Evolutionary conservation across 2,113 vertebrate genomes (phyloP), one percentile per base, ranked within the genome.

Genomic region (Tamias sibiricus): DNA sequence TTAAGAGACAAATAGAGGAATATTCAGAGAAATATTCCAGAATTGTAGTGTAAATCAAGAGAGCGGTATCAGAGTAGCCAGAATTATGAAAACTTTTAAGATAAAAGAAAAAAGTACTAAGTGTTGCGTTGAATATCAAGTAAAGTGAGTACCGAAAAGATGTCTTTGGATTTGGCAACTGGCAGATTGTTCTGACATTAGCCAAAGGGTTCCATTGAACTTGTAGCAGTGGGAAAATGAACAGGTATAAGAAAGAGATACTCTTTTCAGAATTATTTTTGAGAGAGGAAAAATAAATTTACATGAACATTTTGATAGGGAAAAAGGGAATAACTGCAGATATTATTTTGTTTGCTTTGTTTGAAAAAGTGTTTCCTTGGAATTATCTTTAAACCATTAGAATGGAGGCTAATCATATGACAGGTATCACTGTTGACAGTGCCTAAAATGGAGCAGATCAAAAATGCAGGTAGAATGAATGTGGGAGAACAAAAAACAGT

Each of bases 391-490:
- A 59, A 74, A 83, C 7, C 4, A 24, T 24, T 30, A 32, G n/a
- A 86, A 3, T 6, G 20, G 8, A 52, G 1, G 5, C 24, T 90
- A 76, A n/a, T 13, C 59, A 32, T 40, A 44, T 4, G 28, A 91
- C 16, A 52, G 20, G 14, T 17, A 35, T 32, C 16, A 47, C 17
- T 52, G 62, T 9, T 54, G 59, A 35, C n/a, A n/a, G 13, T 49
- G 12, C 68, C n/a, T 62, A 84, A 76, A 72, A 32, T 28, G 20
- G 17, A 57, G 47, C 83, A 37, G 26, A 32, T 47, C 20, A 37
- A 30, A 19, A 69, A 1, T 74, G 1, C 9, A 44, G 8, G 0
- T 88, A 1, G 16, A 64, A 17, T 8, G 1, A 9, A 0, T 19
- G 14, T 69, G 22, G 9, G 6, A 69, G 37, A 76, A 17, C 20